phyloP scores from a whole-genome alignment of 2,888 invertebrate genomes.

The Plagodis dolabraria region DNA sequence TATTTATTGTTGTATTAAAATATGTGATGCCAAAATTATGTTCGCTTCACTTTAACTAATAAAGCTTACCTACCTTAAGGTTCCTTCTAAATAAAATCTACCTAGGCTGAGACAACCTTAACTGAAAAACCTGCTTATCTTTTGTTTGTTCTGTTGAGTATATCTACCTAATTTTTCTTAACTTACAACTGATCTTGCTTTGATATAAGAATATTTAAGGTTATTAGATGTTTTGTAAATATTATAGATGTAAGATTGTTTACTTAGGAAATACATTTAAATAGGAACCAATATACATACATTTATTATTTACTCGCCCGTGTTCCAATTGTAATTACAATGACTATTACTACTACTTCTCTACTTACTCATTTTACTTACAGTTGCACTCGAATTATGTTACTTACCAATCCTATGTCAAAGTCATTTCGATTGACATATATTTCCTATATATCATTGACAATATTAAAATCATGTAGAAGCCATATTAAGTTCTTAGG shows the following conservation, averaged over 20 bases:
- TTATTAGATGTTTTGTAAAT: conserved; percentile 22
- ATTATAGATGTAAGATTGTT: conserved; percentile 7
- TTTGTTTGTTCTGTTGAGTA: too few species aligned
- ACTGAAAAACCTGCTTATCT: background rate
- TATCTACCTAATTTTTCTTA: too few species aligned
- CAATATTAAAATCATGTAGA: background rate
- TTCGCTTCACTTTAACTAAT: conserved; percentile 19
- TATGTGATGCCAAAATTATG: conserved; percentile 66
- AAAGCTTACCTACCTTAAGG: conserved; percentile 13
- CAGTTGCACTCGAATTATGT: too few species aligned
- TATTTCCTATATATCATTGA: background rate
- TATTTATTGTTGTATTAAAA: conserved; percentile 56
- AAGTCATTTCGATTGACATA: background rate
- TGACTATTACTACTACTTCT: too few species aligned
- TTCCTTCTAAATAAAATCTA: conserved; percentile 19
- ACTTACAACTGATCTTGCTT: conserved; percentile 5
- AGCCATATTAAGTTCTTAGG: too few species aligned
- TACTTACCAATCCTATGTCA: too few species aligned
- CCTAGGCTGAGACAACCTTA: background rate
- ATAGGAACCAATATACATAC: background rate
- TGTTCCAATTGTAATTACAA: too few species aligned
- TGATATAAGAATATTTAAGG: conserved; percentile 4
- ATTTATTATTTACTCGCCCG: too few species aligned
- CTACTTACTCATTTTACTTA: too few species aligned
- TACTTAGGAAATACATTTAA: background rate